These are phyloP conservation scores for Chrysotoxum bicinctum DNA, from an alignment of 2,888 invertebrate genomes.

Conservation along the genomic window DNA sequence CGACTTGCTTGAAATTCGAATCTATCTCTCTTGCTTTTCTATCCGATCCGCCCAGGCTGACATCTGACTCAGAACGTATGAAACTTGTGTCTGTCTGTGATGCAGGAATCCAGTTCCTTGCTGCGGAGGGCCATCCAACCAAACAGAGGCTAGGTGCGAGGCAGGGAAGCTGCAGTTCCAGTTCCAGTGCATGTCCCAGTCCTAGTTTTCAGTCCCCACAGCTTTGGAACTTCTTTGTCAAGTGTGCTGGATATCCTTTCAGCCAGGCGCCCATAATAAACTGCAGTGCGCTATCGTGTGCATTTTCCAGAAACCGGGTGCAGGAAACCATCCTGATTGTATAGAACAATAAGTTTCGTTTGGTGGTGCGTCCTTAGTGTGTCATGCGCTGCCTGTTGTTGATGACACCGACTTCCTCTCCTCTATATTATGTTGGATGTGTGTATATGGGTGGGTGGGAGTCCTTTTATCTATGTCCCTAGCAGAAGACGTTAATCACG, in stretches of 20 bases:
- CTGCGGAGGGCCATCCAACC: constrained; percentile 17
- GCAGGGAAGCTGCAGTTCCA: background rate
- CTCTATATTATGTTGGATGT: constrained; percentile 20
- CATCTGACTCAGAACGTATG: constrained; percentile 73
- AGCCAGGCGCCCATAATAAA: constrained; percentile 71
- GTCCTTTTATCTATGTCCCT: constrained; percentile 67
- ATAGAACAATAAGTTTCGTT: constrained; percentile 69
- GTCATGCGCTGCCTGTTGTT: constrained; percentile 68
- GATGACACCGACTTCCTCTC: constrained; percentile 63
- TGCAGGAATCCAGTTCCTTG: constrained; percentile 54
- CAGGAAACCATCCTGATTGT: constrained; percentile 58
- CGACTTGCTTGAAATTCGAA: constrained; percentile 60
- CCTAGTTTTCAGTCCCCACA: background rate
- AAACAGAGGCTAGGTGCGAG: background rate
- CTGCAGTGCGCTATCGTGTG: constrained; percentile 60
- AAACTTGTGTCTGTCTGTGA: constrained; percentile 51
- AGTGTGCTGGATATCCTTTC: constrained; percentile 59
- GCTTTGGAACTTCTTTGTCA: constrained; percentile 54
- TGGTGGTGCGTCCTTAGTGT: constrained; percentile 70
- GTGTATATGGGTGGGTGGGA: constrained; percentile 22
- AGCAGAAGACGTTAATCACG: constrained; percentile 80
- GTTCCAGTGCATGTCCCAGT: background rate
- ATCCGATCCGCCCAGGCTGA: constrained; percentile 49
- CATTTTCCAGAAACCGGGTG: constrained; percentile 58
- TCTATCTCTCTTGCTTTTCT: constrained; percentile 55